Evolutionary conservation across 92 coral and sea anemone genomes (phyloP).

Genomic region (Heliopora coerulea): DNA sequence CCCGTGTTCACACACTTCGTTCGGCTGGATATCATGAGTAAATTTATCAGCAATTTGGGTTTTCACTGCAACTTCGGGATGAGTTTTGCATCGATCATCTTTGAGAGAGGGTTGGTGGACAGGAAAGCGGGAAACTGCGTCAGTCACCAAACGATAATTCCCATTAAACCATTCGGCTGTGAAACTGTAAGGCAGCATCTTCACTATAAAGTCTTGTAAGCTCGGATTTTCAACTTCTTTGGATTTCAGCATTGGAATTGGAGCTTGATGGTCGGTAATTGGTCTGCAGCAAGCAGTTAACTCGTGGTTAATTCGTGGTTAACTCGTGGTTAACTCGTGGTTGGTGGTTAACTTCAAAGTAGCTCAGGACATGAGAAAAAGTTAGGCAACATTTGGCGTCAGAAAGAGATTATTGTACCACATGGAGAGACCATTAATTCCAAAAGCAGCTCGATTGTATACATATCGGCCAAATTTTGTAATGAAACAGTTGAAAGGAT

Average conservation of each 20-base stretch:
- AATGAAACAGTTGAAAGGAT: too few species aligned
- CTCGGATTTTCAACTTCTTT: slow-evolving; percentile 29
- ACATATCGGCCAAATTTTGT: too few species aligned
- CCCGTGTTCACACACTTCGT: slow-evolving; percentile 23
- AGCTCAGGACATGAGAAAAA: too few species aligned
- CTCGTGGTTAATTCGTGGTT: too few species aligned
- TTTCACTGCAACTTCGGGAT: slow-evolving; percentile 31
- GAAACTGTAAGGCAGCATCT: slow-evolving; percentile 17
- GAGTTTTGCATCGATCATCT: slow-evolving; percentile 27
- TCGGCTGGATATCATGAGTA: slow-evolving; percentile 8
- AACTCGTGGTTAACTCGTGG: too few species aligned
- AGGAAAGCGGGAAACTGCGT: slow-evolving; percentile 3
- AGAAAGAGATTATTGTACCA: too few species aligned
- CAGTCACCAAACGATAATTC: not conserved
- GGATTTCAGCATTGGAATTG: slow-evolving; percentile 28
- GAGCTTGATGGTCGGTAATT: slow-evolving; percentile 36
- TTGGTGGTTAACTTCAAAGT: too few species aligned
- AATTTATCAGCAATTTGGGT: slow-evolving; percentile 35
- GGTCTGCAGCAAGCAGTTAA: slow-evolving; percentile 19
- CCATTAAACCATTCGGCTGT: slow-evolving; percentile 29
- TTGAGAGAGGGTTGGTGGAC: slow-evolving; percentile 8
- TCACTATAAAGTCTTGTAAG: slow-evolving; percentile 14
- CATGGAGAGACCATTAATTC: too few species aligned
- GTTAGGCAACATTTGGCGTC: too few species aligned
- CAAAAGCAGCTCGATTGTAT: too few species aligned